Evolutionary conservation across 1,140 invertebrate species (phyloP).

Genomic region (Gryllus bimaculatus): DNA sequence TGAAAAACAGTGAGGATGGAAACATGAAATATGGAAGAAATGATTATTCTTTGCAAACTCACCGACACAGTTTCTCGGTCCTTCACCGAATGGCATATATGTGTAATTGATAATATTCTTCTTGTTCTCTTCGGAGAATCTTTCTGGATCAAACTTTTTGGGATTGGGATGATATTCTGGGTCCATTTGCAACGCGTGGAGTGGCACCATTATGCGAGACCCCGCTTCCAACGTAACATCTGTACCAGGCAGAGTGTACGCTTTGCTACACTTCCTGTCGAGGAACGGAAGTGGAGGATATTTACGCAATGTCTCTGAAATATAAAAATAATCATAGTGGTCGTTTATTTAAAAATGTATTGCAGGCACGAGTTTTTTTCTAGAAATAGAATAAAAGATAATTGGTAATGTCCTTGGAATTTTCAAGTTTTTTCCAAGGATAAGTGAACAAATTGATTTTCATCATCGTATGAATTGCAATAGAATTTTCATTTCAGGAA

Average conservation of each 20-base stretch:
- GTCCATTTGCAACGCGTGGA: constrained; percentile 39
- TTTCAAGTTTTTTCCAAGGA: too few species aligned
- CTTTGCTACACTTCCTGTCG: constrained; percentile 25
- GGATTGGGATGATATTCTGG: constrained; percentile 43
- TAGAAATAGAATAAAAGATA: too few species aligned
- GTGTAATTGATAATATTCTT: constrained; percentile 25
- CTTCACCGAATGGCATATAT: constrained; percentile 36
- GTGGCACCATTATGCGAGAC: constrained; percentile 36
- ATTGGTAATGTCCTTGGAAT: too few species aligned
- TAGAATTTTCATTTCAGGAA: too few species aligned
- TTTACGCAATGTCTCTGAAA: constrained; percentile 37
- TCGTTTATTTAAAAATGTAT: too few species aligned
- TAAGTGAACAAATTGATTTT: too few species aligned
- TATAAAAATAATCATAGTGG: too few species aligned
- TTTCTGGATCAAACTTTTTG: constrained; percentile 36
- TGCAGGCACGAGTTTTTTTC: too few species aligned
- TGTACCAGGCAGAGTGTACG: constrained; percentile 32
- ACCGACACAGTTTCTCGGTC: constrained; percentile 39
- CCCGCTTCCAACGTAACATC: constrained; percentile 35
- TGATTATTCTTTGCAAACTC: constrained; percentile 18
- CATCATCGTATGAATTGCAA: too few species aligned
- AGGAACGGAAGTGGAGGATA: constrained; percentile 33
- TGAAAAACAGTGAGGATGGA: too few species aligned
- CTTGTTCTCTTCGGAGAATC: constrained; percentile 29
- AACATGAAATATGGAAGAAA: too few species aligned